phyloP scores from a whole-genome alignment of 2,888 invertebrate species.

The Helobdella robusta region DNA sequence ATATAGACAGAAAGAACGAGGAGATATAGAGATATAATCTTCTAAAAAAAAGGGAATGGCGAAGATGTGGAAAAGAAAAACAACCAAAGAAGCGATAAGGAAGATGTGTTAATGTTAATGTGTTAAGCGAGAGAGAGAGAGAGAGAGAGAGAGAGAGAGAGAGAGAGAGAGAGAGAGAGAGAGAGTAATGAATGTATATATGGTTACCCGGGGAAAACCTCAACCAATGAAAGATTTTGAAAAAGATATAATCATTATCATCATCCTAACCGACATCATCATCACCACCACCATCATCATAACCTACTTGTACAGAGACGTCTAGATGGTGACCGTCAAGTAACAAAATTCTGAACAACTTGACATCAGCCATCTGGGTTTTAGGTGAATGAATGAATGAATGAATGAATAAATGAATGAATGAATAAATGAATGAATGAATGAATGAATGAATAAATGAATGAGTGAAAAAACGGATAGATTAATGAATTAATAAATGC shows the following conservation, averaged over 20 bases:
- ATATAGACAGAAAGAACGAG: not conserved
- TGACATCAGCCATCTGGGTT: constrained; percentile 6
- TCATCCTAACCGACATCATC: constrained; percentile 11
- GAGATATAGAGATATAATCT: not conserved
- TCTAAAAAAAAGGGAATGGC: not conserved
- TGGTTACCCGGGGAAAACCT: no score
- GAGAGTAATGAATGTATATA: no score
- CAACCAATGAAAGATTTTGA: not conserved
- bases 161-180: no score
- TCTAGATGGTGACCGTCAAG: not conserved
- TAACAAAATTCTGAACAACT: constrained; percentile 9
- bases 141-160: no score
- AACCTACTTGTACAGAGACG: not conserved
- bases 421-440: not conserved
- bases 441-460: not conserved
- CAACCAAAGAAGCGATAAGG: not conserved
- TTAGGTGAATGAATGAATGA: not conserved
- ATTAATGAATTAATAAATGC: not conserved
- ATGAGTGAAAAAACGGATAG: not conserved
- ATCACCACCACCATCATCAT: constrained; percentile 6
- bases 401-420: not conserved
- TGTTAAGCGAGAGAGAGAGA: no score
- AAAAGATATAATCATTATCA: not conserved
- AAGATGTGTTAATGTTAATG: no score
- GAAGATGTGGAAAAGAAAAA: not conserved